Evolutionary conservation across 2,797 vertebrate genomes (phyloP), one percentile per base, ranked within the genome.

Genomic region (Erethizon dorsatum): DNA sequence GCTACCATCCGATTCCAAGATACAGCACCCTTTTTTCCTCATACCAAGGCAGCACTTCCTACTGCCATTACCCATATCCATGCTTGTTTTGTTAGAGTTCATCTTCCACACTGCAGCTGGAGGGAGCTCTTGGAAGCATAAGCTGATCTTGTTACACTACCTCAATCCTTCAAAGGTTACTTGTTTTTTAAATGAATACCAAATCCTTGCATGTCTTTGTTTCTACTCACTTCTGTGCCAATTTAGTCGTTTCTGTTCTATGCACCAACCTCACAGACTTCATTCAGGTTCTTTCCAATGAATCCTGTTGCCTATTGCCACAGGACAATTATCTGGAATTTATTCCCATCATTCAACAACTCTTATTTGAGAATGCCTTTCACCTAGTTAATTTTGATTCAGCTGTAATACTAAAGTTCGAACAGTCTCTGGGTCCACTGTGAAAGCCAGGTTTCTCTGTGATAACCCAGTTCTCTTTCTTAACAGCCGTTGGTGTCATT

Each of bases 281-380:
- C 24, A 59, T 50, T 69, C 45, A 12, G 52, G 1, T 24, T 83
- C 45, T 90, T 73, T 83, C 28, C 61, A 71, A 5, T 88, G 56
- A 83, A 26, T 85, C 33, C 18, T 28, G 22, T 65, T 83, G 26
- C 54, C 7, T 78, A 3, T 31, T 79, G 26, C 18, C 57, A 50
- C 26, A 67, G 59, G 20, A 96, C 5, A 85, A 37, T 37, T 86
- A 83, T 20, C 24, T 92, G 56, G 22, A 78, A 75, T 82, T 83
- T 93, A 79, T 88, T 94, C n/a, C 22, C n/a, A 71, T 75, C 37
- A 73, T 90, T 95, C 52, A 86, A 31, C 75, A 80, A 78, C 78
- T 83, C 41, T 78, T 82, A 83, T 37, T 92, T 87, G 50, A 91
- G 15, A 96, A 12, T 88, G 15, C 2, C 47, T 92, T 83, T 86